phyloP scores from a whole-genome alignment of 1,140 invertebrate genomes.

The Globodera ellingtonae region DNA sequence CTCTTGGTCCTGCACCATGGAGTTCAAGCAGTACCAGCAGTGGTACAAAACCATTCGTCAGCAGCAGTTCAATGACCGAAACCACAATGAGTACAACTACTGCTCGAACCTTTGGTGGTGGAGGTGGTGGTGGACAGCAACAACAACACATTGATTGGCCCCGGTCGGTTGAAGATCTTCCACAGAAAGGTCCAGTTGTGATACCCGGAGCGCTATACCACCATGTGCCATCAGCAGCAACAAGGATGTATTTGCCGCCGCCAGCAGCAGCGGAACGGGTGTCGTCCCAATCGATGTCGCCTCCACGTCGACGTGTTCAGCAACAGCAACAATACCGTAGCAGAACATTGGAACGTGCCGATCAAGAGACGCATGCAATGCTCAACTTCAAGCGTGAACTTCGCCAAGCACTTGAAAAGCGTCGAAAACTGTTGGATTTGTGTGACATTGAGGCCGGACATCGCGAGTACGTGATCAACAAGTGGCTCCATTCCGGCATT shows the following conservation, averaged over 20 bases:
- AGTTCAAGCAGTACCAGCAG: constrained; percentile 1
- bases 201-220: constrained; percentile 51
- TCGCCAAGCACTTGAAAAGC: constrained; percentile 46
- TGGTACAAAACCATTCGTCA: too few species aligned
- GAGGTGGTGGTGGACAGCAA: neutral
- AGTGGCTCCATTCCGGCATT: constrained; percentile 57
- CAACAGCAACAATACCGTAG: neutral
- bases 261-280: neutral
- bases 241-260: neutral
- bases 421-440: constrained; percentile 48
- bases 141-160: neutral
- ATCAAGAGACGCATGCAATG: neutral
- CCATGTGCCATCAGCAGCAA: neutral
- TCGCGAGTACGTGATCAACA: constrained; percentile 56
- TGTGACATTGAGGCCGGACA: constrained; percentile 62
- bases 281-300: neutral
- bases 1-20: neutral
- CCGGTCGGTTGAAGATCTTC: neutral
- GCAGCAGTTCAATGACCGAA: neutral
- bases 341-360: neutral
- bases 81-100: neutral
- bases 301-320: neutral
- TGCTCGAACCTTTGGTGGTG: neutral
- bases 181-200: neutral
- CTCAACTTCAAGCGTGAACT: constrained; percentile 61